Percentiles rank a stretch among this genome's conserved stretches.
phyloP scores from a whole-genome alignment of 2,113 vertebrate genomes.

The Takifugu flavidus region DNA sequence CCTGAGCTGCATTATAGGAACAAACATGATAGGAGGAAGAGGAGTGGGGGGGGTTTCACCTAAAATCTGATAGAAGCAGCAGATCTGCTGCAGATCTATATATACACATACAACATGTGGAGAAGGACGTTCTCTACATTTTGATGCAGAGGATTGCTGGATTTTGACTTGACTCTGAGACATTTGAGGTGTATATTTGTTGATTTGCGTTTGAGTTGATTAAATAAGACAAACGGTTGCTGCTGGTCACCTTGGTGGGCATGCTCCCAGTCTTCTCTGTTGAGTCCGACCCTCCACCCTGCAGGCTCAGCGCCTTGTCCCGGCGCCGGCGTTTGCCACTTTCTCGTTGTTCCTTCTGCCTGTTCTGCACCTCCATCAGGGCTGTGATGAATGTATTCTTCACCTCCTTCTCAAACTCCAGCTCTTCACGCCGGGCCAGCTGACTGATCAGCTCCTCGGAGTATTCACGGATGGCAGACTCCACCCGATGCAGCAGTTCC shows the following conservation, averaged over 20 bases:
- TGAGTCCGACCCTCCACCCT: constrained; percentile 55
- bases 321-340: constrained; percentile 83
- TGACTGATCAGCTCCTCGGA: constrained; percentile 89
- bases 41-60: neutral
- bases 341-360: constrained; percentile 89
- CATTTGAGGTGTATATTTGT: too few relatives aligned
- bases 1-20: constrained; percentile 58
- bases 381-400: constrained; percentile 93
- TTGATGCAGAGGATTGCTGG: too few relatives aligned
- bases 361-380: constrained; percentile 91
- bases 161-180: too few relatives aligned
- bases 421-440: constrained; percentile 86
- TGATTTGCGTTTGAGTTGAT: too few relatives aligned
- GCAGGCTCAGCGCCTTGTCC: constrained; percentile 86
- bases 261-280: constrained; percentile 80
- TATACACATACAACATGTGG: too few relatives aligned
- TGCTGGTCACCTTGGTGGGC: constrained; percentile 82
- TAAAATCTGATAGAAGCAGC: neutral
- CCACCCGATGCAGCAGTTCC: constrained; percentile 81
- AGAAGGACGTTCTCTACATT: too few relatives aligned
- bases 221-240: too few relatives aligned
- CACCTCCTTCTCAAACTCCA: constrained; percentile 94
- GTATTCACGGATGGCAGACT: constrained; percentile 81
- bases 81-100: neutral
- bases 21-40: constrained; percentile 13